Evolutionary conservation across 2,888 invertebrate species (phyloP).

Genomic region (Philereme vetulata): DNA sequence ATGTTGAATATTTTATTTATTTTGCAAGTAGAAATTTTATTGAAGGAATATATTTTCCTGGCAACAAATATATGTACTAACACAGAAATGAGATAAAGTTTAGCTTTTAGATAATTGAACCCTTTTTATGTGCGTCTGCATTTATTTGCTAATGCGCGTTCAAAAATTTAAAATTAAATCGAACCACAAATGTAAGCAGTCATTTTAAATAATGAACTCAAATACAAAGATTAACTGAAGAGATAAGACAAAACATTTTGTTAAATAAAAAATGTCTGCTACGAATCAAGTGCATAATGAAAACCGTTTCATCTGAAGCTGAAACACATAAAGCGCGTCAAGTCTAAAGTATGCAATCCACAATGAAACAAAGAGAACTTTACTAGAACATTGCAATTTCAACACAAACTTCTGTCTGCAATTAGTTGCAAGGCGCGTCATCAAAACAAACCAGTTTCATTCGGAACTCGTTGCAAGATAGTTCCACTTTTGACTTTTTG

Average conservation of each 20-base stretch:
- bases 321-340: conserved; percentile 12
- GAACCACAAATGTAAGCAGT: no score
- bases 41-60: no score
- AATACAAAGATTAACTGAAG: no score
- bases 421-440: conserved; percentile 14
- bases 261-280: no score
- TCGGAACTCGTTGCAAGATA: conserved; percentile 28
- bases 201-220: no score
- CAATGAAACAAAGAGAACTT: conserved; percentile 24
- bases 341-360: conserved; percentile 11
- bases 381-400: conserved; percentile 20
- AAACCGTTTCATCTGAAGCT: conserved; percentile 3
- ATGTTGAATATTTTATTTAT: not conserved
- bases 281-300: not conserved
- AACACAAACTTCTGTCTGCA: conserved; percentile 22
- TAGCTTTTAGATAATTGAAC: no score
- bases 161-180: no score
- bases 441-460: conserved; percentile 19
- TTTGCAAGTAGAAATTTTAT: not conserved
- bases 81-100: no score
- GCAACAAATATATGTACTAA: no score
- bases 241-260: no score
- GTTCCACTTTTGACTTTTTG: conserved; percentile 5
- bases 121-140: no score
- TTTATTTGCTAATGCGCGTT: no score